These are phyloP conservation scores for Danio rerio DNA, from an alignment of 2,113 vertebrate species.

Conservation along the genomic window DNA sequence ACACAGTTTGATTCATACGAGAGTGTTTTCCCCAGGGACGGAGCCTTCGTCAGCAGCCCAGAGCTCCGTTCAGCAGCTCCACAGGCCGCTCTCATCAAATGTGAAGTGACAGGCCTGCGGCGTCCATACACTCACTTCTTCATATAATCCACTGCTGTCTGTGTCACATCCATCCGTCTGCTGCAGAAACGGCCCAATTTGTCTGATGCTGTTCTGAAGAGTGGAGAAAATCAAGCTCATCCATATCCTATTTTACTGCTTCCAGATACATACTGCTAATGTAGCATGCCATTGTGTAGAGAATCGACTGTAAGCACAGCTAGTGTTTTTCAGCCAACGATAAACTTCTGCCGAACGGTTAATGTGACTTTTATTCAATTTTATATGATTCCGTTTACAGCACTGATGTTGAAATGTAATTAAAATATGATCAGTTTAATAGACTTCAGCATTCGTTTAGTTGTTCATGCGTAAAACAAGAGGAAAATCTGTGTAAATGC, in stretches of 20 bases:
- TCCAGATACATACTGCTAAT: neutral
- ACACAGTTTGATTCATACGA: slow-evolving; percentile 47
- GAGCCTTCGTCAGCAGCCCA: slow-evolving; percentile 43
- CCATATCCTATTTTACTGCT: slow-evolving; percentile 22
- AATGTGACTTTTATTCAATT: too few relatives aligned
- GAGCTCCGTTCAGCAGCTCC: slow-evolving; percentile 21
- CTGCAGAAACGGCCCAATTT: slow-evolving; percentile 11
- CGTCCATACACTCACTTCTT: slow-evolving; percentile 49
- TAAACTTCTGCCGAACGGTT: too few relatives aligned
- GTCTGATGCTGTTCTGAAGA: slow-evolving; percentile 53
- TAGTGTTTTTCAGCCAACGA: too few relatives aligned
- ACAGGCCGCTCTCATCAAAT: slow-evolving; percentile 51
- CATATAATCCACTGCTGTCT: slow-evolving; percentile 60
- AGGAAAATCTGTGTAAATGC: too few relatives aligned
- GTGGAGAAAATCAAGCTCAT: slow-evolving; percentile 35
- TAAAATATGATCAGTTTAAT: too few relatives aligned
- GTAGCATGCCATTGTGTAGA: neutral
- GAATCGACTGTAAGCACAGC: too few relatives aligned
- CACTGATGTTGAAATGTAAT: too few relatives aligned
- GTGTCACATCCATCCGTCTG: slow-evolving; percentile 57
- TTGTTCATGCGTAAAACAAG: too few relatives aligned
- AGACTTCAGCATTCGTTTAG: too few relatives aligned
- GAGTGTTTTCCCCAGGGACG: slow-evolving; percentile 36
- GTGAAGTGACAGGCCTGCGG: slow-evolving; percentile 61
- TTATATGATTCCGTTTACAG: too few relatives aligned